Conservation (phyloP, 2,113 vertebrate genomes). For the Limnothrissa miodon region DNA sequence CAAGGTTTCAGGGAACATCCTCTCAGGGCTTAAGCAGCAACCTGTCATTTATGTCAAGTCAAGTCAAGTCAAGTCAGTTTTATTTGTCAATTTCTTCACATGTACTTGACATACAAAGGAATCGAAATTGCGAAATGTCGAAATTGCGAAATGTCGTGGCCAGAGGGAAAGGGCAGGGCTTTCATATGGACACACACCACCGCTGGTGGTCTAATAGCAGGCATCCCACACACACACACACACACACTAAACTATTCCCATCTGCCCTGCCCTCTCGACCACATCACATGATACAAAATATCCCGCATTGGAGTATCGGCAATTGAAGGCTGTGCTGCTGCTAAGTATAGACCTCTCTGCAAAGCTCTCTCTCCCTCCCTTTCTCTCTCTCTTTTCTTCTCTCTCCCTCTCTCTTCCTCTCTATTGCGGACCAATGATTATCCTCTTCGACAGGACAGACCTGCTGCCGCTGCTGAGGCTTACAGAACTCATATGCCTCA, state of each 20-base stretch:
- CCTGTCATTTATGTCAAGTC: not conserved
- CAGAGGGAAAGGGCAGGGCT: not conserved
- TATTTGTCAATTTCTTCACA: too few species aligned
- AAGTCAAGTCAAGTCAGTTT: too few species aligned
- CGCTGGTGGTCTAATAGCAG: not conserved
- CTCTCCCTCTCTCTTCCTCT: not conserved
- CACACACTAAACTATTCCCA: not conserved
- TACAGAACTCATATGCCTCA: slow-evolving; percentile 37
- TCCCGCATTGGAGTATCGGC: slow-evolving; percentile 18
- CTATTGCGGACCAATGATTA: slow-evolving; percentile 36
- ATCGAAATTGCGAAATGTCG: too few species aligned
- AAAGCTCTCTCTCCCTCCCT: slow-evolving; percentile 19
- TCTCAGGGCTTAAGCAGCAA: not conserved
- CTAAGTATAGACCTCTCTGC: slow-evolving; percentile 33
- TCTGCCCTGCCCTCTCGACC: slow-evolving; percentile 22
- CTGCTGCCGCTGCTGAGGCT: not conserved
- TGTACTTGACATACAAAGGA: too few species aligned
- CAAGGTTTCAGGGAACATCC: not conserved
- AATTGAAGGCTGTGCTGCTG: slow-evolving; percentile 44
- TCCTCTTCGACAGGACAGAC: not conserved
- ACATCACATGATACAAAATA: slow-evolving; percentile 43
- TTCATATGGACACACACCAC: not conserved
- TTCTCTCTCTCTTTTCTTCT: too few species aligned
- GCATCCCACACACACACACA: slow-evolving; percentile 13
- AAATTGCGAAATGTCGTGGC: too few species aligned